Evolutionary conservation across 2,888 invertebrate genomes (phyloP).

Genomic region (Anoplius nigerrimus): DNA sequence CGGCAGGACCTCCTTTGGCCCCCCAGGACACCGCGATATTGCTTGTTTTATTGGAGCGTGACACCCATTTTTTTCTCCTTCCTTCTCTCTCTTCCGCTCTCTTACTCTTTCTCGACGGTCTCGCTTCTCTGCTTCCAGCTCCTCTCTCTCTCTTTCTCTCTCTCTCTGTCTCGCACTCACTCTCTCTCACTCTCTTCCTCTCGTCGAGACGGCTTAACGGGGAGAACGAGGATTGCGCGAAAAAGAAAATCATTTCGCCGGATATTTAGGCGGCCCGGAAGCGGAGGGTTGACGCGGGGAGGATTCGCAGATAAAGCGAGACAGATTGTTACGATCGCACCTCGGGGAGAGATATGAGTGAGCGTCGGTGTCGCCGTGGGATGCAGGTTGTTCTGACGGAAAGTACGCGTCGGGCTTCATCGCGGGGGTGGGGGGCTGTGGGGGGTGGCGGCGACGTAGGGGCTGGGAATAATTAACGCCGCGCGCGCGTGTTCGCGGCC

Average conservation of each 20-base stretch:
- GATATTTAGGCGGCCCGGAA: slow-evolving; percentile 48
- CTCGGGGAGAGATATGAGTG: slow-evolving; percentile 25
- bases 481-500: too few relatives aligned
- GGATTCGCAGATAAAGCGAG: slow-evolving; percentile 35
- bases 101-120: slow-evolving; percentile 1
- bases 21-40: slow-evolving; percentile 71
- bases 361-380: slow-evolving; percentile 17
- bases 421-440: too few relatives aligned
- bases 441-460: too few relatives aligned
- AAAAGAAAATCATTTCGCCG: slow-evolving; percentile 46
- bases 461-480: too few relatives aligned
- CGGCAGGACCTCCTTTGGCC: slow-evolving; percentile 63
- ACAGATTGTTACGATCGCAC: slow-evolving; percentile 51
- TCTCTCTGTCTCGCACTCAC: not conserved
- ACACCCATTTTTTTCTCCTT: slow-evolving; percentile 64
- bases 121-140: not conserved
- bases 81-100: slow-evolving; percentile 1
- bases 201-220: not conserved
- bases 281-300: not conserved
- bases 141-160: not conserved
- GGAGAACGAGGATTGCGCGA: slow-evolving; percentile 10
- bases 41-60: slow-evolving; percentile 74
- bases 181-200: not conserved
- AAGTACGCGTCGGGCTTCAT: too few relatives aligned
- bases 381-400: too few relatives aligned